These are phyloP conservation scores for Electrophaes corylata DNA, from an alignment of 2,888 invertebrate species.

Conservation along the genomic window DNA sequence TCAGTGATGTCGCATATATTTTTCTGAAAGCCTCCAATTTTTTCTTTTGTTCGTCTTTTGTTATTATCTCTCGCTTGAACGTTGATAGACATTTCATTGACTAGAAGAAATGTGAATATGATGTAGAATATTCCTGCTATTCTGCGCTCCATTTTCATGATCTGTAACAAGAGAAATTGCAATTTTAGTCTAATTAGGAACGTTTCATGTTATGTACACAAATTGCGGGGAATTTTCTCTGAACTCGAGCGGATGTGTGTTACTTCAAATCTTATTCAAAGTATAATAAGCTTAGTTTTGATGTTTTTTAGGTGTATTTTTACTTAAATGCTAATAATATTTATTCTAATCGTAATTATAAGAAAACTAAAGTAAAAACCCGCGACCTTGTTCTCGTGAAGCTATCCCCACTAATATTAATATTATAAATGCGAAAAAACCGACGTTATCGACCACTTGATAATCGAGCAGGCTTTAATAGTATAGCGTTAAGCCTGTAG, in stretches of 20 bases:
- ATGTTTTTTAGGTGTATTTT: background rate
- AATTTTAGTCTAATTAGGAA: constrained; percentile 30
- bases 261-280: background rate
- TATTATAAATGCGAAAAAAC: no score
- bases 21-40: constrained; percentile 75
- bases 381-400: no score
- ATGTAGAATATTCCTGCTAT: constrained; percentile 72
- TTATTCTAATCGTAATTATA: background rate
- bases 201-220: background rate
- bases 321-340: background rate
- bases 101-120: constrained; percentile 72
- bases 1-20: constrained; percentile 85
- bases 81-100: constrained; percentile 78
- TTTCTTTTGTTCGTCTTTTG: constrained; percentile 76
- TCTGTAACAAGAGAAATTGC: constrained; percentile 73
- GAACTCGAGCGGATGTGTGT: background rate
- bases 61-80: constrained; percentile 76
- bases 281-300: background rate
- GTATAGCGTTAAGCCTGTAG: no score
- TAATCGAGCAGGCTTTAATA: no score
- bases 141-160: constrained; percentile 69
- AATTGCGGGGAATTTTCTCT: background rate
- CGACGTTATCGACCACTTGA: no score
- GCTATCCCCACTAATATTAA: no score
- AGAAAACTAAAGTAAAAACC: background rate